Evolutionary conservation across 2,113 vertebrate species (phyloP).

Genomic region (Microcebus griseorufus): DNA sequence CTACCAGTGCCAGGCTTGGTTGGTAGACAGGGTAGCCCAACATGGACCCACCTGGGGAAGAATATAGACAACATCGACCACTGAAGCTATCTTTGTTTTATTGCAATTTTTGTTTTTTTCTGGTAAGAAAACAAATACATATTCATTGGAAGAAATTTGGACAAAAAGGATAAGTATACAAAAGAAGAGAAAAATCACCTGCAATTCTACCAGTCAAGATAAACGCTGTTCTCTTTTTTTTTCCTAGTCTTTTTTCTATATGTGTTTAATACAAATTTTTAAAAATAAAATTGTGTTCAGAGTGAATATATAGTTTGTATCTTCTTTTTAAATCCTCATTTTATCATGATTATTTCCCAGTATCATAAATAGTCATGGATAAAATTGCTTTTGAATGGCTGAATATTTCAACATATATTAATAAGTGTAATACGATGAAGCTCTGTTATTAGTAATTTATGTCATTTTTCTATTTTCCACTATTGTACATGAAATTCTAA

Average conservation of each 20-base stretch:
- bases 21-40: background rate
- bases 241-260: background rate
- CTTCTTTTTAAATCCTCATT: background rate
- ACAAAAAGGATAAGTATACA: background rate
- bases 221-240: conserved; percentile 2
- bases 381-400: background rate
- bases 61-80: background rate
- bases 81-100: background rate
- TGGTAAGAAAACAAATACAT: background rate
- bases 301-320: background rate
- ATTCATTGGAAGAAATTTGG: background rate
- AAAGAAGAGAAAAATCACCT: background rate
- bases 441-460: background rate
- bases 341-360: background rate
- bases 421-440: background rate
- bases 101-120: background rate
- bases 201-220: background rate
- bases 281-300: background rate
- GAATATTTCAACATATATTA: background rate
- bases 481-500: background rate
- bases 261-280: background rate
- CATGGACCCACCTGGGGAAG: background rate
- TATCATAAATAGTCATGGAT: background rate
- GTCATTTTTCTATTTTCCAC: background rate
- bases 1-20: background rate